Evolutionary conservation across 2,113 vertebrate genomes (phyloP), one percentile per base, ranked within the genome.

Genomic region (Cromileptes altivelis): DNA sequence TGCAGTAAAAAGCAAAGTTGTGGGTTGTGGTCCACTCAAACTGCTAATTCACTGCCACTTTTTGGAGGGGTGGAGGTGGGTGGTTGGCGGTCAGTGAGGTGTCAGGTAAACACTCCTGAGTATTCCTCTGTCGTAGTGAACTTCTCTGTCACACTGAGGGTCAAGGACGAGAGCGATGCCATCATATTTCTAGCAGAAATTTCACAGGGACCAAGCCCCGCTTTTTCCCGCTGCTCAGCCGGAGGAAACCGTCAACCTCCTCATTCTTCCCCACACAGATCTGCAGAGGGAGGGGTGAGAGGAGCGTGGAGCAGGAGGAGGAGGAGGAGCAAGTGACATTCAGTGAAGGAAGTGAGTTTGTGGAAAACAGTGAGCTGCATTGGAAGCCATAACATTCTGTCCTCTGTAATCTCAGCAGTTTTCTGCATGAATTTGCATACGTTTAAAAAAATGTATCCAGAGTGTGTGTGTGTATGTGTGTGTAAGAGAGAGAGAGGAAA

Each of bases 191-290:
- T 0, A 95, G 91, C 80, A 98, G 91, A 70, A 80, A 91, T 13
- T 93, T 93, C 4, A 90, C 92, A 10, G 97, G 96, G 69, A 98
- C 97, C 88, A 97, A 79, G 62, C 97, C 97, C 72, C 96, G 89
- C 85, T 97, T 98, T 93, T 96, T 98, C 53, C 97, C 97, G 1
- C 97, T 97, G 90, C 94, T 97, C 73, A 98, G 94, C 12, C 95
- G 96, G 42, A 97, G 81, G 84, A 96, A 97, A 19, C 95, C 96
- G 0, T 96, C 96, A 1, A 47, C 89, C 70, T 97, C 96, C 83
- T 96, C 96, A 9, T 93, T 94, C 86, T 96, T 97, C 80, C 96
- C 96, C 70, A 97, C 89, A 10, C 97, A 98, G 89, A 98, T 96
- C 97, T 97, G 93, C 81, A 78, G n/a, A 27, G 33, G 19, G 27